phyloP scores from a whole-genome alignment of 1,140 invertebrate species.

The Phymastichus coffea region DNA sequence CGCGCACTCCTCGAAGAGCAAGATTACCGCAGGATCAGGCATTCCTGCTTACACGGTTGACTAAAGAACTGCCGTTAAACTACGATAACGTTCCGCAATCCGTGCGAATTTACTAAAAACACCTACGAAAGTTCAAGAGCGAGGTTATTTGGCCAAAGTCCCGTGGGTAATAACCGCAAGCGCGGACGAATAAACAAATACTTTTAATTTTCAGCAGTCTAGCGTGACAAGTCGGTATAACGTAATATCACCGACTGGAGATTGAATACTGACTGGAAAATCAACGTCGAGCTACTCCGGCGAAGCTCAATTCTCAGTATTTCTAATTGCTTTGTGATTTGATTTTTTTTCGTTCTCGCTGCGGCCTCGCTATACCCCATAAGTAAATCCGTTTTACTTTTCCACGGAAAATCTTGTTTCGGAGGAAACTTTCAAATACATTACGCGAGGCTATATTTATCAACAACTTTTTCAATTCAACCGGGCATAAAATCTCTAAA shows the following conservation, averaged over 20 bases:
- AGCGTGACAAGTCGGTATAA: slow-evolving; percentile 1
- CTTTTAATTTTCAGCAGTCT: neutral
- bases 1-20: too few species aligned
- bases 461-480: too few species aligned
- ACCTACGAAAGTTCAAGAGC: too few species aligned
- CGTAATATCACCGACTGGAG: neutral
- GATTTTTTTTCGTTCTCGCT: slow-evolving; percentile 5
- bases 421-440: neutral
- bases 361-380: neutral
- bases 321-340: slow-evolving; percentile 14
- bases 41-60: too few species aligned
- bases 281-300: neutral
- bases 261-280: neutral
- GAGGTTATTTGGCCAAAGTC: neutral
- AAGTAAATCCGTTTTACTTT: too few species aligned
- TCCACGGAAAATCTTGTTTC: neutral
- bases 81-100: too few species aligned
- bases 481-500: too few species aligned
- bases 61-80: too few species aligned
- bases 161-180: neutral
- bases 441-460: too few species aligned
- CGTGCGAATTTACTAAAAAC: too few species aligned
- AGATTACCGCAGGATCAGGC: too few species aligned
- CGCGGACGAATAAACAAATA: neutral
- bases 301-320: neutral